Percentiles rank a stretch among this genome's conserved stretches.
Conservation (phyloP, 2,113 vertebrate species). For the Sturnira hondurensis region DNA sequence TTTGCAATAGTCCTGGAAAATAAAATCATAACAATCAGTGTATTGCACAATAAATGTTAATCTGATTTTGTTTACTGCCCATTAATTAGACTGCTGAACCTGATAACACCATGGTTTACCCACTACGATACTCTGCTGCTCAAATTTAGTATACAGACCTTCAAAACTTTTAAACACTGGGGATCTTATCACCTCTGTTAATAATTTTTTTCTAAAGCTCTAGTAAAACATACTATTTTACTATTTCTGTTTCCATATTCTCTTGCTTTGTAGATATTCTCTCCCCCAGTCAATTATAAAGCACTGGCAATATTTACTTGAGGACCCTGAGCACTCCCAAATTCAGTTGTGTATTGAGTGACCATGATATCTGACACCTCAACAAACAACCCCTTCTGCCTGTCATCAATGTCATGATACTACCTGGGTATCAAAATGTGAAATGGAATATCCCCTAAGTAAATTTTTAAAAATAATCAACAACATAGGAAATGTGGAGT, state of each 20-base stretch:
- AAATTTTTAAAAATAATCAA: background rate
- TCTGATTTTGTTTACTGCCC: background rate
- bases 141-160: background rate
- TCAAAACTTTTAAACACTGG: conserved; percentile 12
- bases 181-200: background rate
- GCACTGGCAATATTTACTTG: background rate
- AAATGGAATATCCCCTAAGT: background rate
- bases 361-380: background rate
- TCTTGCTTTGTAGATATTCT: background rate
- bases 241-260: background rate
- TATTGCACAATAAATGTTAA: background rate
- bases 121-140: background rate
- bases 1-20: background rate
- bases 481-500: background rate
- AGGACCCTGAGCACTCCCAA: background rate
- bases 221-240: background rate
- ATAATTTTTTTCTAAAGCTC: background rate
- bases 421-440: background rate
- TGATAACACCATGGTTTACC: background rate
- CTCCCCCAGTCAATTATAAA: background rate
- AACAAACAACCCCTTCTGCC: conserved; percentile 16
- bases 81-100: background rate
- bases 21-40: background rate
- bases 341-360: background rate
- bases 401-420: background rate